A percentile compares a stretch with the other conserved stretches of the same genome.
Conservation (phyloP, 2,113 vertebrate species). For the Ammospiza nelsoni region DNA sequence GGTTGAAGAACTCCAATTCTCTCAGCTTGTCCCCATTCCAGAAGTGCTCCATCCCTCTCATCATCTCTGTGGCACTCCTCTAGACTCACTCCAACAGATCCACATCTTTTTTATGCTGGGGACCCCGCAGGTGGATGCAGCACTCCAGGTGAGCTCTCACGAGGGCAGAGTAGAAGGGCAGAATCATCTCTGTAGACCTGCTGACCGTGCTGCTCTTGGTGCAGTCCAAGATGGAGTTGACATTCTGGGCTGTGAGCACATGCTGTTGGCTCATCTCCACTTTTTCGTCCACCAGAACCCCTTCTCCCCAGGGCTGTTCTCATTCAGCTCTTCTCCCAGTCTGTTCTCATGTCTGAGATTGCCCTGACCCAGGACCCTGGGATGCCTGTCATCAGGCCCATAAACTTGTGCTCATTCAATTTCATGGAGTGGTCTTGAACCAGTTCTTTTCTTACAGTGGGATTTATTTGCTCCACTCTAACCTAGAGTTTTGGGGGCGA, state of each 20-base stretch:
- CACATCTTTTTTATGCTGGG: not conserved
- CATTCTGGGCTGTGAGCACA: not conserved
- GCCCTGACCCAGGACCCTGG: not conserved
- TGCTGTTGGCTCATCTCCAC: not conserved
- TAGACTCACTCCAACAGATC: not conserved
- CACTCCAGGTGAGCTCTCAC: not conserved
- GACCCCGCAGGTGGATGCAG: not conserved
- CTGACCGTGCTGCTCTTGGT: not conserved
- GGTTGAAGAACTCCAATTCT: not conserved
- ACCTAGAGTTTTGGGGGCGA: not conserved
- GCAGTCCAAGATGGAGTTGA: not conserved
- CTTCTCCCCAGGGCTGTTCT: not conserved
- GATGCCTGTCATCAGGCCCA: not conserved
- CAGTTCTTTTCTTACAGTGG: not conserved
- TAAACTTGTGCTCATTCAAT: not conserved
- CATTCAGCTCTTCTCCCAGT: not conserved
- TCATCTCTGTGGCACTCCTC: not conserved
- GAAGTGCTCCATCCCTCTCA: not conserved
- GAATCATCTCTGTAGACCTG: not conserved
- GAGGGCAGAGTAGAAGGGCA: not conserved
- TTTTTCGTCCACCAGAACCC: not conserved
- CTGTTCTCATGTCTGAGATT: not conserved
- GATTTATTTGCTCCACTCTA: rapidly evolving
- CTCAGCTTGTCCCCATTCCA: not conserved
- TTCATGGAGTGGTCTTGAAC: not conserved